Evolutionary conservation across 2,888 invertebrate genomes (phyloP), one percentile per base, ranked within the genome.

Genomic region (Patella caerulea): DNA sequence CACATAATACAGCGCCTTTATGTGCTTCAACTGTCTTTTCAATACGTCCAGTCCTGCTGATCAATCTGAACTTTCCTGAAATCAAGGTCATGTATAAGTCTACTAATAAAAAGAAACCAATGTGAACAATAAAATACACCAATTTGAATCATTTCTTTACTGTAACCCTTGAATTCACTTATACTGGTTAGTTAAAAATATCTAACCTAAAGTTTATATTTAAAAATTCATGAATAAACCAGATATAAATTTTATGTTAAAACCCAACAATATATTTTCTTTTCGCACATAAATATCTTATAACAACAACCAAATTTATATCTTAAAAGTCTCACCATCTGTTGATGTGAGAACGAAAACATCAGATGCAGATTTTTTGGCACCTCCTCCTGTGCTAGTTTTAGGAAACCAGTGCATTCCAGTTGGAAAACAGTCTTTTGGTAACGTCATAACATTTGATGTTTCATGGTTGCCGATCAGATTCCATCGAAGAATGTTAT

Each of bases 1-100:
- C 96, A 74, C 95, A 94, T 34, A 98, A 93, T 79, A 97, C 95
- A 15, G 99, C 98, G 1, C 97, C 93, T 78, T 90, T 95, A 90
- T 99, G 99, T 24, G 97, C 99, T 70, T 96, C 96, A 0, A 98
- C 95, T 82, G 94, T 95, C 90, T 98, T 96, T 91, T 99, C 99
- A 78, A 98, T 95, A 53, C 98, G 94, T 0, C 98, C 98, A 86
- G 94, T 95, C 89, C 96, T 95, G 87, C 95, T 96, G 24, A 98
- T 93, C 78, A 99, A 94, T 88, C 97, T 95, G 90, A 97, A 97
- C 91, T 95, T 96, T 69, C 94, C 95, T 95, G 86, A 45, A 45
- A 45, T 5, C 7, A 45, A 45, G 1, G 45, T 34, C 34, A 45
- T 45, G 45, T 45, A 45, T 45, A 45, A 45, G 34, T 34, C 45